Evolutionary conservation across 2,797 vertebrate genomes (phyloP).

Genomic region (Hyperoplus lanceolatus): DNA sequence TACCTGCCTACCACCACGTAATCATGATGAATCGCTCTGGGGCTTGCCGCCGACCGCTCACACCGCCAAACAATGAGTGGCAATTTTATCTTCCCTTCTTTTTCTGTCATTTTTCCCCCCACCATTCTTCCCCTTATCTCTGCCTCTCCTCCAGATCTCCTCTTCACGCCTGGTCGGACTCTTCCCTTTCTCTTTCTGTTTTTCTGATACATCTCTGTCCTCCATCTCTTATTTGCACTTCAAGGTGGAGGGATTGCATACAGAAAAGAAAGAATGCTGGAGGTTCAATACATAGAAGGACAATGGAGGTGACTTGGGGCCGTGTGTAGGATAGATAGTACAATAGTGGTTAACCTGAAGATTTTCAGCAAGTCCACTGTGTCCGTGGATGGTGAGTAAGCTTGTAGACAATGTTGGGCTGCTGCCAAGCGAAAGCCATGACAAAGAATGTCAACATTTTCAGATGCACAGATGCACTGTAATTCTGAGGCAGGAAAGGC

Average conservation of each 20-base stretch:
- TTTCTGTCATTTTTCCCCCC: conserved; percentile 43
- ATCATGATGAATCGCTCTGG: conserved; percentile 85
- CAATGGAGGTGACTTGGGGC: conserved; percentile 29
- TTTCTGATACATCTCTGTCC: conserved; percentile 42
- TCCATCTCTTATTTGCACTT: conserved; percentile 54
- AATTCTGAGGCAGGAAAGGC: conserved; percentile 21
- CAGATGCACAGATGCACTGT: not conserved
- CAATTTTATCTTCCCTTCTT: conserved; percentile 64
- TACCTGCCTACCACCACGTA: conserved; percentile 83
- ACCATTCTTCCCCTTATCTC: conserved; percentile 36
- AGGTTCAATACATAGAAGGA: conserved; percentile 47
- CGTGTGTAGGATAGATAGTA: not conserved
- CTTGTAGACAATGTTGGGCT: conserved; percentile 6
- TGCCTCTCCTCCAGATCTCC: conserved; percentile 12
- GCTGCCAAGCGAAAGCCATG: not conserved
- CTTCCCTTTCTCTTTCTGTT: conserved; percentile 41
- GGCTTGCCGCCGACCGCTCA: conserved; percentile 62
- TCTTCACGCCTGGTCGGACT: conserved; percentile 12
- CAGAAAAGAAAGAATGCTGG: conserved; percentile 38
- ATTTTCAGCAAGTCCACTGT: conserved; percentile 6
- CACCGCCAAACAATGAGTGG: conserved; percentile 76
- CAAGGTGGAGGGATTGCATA: conserved; percentile 21
- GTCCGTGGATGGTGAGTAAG: not conserved
- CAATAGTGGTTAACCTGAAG: conserved; percentile 8
- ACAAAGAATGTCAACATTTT: conserved; percentile 7